Evolutionary conservation across 1,140 invertebrate species (phyloP).

Genomic region (Pissodes strobi): DNA sequence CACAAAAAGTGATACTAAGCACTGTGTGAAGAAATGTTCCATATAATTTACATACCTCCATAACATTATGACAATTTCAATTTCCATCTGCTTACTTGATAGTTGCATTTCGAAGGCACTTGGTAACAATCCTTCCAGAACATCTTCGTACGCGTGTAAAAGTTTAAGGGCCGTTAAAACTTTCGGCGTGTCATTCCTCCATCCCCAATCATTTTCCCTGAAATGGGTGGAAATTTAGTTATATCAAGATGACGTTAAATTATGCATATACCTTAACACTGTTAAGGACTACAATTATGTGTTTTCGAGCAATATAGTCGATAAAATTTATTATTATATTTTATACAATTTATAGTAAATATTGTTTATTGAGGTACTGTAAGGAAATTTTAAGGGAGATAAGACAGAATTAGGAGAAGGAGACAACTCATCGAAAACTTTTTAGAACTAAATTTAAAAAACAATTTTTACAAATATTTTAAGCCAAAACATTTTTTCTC

Average conservation of each 20-base stretch:
- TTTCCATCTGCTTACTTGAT: slow-evolving; percentile 80
- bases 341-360: too few species aligned
- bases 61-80: slow-evolving; percentile 78
- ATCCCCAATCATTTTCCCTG: slow-evolving; percentile 72
- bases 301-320: too few species aligned
- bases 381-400: too few species aligned
- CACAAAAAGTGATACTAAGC: not conserved
- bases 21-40: not conserved
- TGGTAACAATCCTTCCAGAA: slow-evolving; percentile 55
- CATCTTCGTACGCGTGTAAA: slow-evolving; percentile 56
- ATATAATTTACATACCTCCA: slow-evolving; percentile 64
- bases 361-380: too few species aligned
- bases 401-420: too few species aligned
- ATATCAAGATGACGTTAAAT: not conserved
- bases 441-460: too few species aligned
- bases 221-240: slow-evolving; percentile 39
- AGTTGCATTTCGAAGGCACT: slow-evolving; percentile 71
- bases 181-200: slow-evolving; percentile 76
- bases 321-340: too few species aligned
- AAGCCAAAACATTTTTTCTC: too few species aligned
- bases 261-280: too few species aligned
- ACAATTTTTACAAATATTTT: too few species aligned
- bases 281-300: too few species aligned
- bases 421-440: too few species aligned
- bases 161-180: slow-evolving; percentile 67